Base-by-base conservation (phyloP, 2,797 vertebrate species). In the Sebastes matsubarae region DNA sequence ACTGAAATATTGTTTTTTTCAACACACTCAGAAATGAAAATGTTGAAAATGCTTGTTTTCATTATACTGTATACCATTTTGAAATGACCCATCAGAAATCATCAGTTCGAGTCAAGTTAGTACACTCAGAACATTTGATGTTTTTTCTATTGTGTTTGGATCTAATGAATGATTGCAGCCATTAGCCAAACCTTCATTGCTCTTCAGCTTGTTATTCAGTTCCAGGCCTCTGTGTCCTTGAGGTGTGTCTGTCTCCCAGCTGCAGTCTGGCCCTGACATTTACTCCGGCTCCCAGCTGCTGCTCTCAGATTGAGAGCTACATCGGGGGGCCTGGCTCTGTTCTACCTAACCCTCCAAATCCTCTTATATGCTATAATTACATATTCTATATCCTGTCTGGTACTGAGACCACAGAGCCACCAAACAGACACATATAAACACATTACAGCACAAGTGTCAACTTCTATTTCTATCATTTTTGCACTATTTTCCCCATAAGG, bases 201-300 rank as follows among this genome's bases (percentile, higher is more conserved):
- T 66, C 57, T 50, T 61, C 61, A 38, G 1, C 14, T 63, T 76
- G 78, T 58, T 80, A 70, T 79, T 81, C 72, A 66, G 12, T 25
- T 74, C 36, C 22, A 77, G 36, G 30, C 38, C 38, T 68, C 50
- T 22, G 18, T 74, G 71, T 70, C 72, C 57, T 75, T 79, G 38
- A 84, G 50, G 30, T 65, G 16, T 57, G 63, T 87, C 75, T 83
- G 75, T 86, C 80, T 80, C 78, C 29, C 30, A 46, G 75, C 81
- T 72, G 80, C 75, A 86, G 80, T 85, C 79, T 78, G 79, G 77
- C 75, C 68, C 63, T 93, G 90, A 92, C 85, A 91, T 92, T 90
- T 75, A 88, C 77, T 64, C 71, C 69, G 63, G 13, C 55, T 66
- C 77, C 59, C 79, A 68, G 74, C 69, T 85, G 85, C 77, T 77